Conservation (phyloP, 2,113 vertebrate species). For the Saimiri boliviensis region DNA sequence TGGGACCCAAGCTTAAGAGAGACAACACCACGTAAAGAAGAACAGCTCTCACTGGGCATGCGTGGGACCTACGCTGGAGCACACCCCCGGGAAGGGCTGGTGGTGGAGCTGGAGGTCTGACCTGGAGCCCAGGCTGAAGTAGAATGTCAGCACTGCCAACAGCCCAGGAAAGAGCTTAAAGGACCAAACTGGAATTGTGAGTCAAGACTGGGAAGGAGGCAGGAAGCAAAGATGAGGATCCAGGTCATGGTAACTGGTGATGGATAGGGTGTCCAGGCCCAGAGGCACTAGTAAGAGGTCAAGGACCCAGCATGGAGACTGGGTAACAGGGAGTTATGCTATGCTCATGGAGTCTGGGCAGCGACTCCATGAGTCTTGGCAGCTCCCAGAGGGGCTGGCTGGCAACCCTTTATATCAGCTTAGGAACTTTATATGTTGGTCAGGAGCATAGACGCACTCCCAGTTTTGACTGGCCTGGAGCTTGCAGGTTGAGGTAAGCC, state of each 20-base stretch:
- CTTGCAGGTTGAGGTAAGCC: background rate
- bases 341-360: background rate
- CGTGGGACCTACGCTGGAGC: background rate
- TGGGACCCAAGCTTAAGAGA: background rate
- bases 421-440: background rate
- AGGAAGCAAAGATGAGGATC: background rate
- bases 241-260: background rate
- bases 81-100: background rate
- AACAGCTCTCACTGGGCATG: background rate
- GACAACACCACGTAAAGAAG: background rate
- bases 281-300: background rate
- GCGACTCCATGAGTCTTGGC: background rate
- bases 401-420: background rate
- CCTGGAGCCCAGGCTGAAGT: background rate
- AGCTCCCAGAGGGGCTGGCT: background rate
- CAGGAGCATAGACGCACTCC: background rate
- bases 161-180: background rate
- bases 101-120: background rate
- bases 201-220: background rate
- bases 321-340: background rate
- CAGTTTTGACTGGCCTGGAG: background rate
- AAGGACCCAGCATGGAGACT: background rate
- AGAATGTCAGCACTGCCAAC: background rate
- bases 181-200: background rate
- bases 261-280: background rate